Percentiles rank a stretch among this genome's conserved stretches.
Evolutionary conservation across 2,113 vertebrate species (phyloP).

Genomic region (Paracanthobrama guichenoti): DNA sequence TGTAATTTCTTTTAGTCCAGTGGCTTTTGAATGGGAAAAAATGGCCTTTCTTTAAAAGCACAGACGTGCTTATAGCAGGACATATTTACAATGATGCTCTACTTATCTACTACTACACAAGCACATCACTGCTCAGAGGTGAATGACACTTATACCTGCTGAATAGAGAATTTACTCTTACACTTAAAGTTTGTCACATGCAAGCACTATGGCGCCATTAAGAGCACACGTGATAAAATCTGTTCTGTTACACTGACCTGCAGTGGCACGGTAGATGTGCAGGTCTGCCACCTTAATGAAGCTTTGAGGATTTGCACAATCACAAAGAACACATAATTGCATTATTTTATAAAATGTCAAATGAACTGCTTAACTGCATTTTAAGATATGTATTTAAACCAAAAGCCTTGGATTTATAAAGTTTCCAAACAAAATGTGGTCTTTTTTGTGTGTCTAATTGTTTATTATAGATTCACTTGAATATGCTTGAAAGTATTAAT

Average conservation of each 20-base stretch:
- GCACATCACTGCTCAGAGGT: neutral
- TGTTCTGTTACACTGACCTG: slow-evolving; percentile 1
- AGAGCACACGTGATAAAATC: neutral
- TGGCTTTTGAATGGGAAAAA: slow-evolving; percentile 34
- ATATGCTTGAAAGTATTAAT: neutral
- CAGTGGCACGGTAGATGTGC: neutral
- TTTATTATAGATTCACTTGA: neutral
- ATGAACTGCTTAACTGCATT: slow-evolving; percentile 22
- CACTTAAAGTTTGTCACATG: neutral
- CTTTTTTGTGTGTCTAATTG: neutral
- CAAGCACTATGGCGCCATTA: neutral
- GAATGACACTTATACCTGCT: neutral
- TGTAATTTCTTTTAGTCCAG: neutral
- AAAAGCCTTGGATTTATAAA: slow-evolving; percentile 54
- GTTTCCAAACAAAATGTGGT: slow-evolving; percentile 9
- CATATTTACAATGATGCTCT: neutral
- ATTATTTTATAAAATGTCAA: slow-evolving; percentile 44
- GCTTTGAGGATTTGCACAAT: slow-evolving; percentile 35
- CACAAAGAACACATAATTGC: slow-evolving; percentile 12
- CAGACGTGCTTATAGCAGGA: slow-evolving; percentile 6
- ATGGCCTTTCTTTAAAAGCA: slow-evolving; percentile 37
- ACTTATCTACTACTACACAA: slow-evolving; percentile 4
- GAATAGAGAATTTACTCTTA: neutral
- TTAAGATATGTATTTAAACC: slow-evolving; percentile 43
- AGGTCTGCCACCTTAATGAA: slow-evolving; percentile 7